A percentile compares a stretch with the other conserved stretches of the same genome.
phyloP scores from a whole-genome alignment of 1,140 invertebrate species.

The Tetragonula clypearis region DNA sequence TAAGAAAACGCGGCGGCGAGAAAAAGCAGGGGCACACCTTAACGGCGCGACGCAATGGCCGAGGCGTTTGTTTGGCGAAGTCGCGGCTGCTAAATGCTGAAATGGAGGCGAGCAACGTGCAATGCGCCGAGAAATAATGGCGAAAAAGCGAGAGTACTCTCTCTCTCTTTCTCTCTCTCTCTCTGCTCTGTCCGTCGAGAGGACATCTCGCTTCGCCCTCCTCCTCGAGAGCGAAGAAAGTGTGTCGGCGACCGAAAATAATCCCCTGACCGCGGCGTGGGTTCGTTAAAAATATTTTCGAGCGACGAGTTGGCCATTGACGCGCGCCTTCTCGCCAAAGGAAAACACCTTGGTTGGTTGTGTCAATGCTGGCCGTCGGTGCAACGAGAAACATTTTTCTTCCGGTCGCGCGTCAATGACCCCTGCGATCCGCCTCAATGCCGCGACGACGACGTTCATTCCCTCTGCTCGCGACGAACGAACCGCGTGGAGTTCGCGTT shows the following conservation, averaged over 20 bases:
- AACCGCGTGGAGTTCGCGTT: neutral
- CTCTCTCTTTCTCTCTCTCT: constrained; percentile 1
- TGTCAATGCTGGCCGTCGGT: constrained; percentile 23
- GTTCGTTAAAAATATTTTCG: constrained; percentile 43
- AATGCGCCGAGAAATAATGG: neutral
- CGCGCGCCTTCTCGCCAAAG: neutral
- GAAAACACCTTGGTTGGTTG: constrained; percentile 22
- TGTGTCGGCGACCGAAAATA: constrained; percentile 48
- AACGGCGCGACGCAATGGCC: constrained; percentile 15
- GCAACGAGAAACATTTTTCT: constrained; percentile 22
- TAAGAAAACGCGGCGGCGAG: neutral
- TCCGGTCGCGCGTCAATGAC: neutral
- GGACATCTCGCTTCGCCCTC: neutral
- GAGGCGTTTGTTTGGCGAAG: constrained; percentile 10
- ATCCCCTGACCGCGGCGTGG: neutral
- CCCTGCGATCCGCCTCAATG: neutral
- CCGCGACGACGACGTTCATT: neutral
- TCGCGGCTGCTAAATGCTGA: neutral
- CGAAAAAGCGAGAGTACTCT: constrained; percentile 34
- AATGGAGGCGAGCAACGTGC: neutral
- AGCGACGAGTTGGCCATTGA: neutral
- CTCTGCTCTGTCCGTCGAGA: neutral
- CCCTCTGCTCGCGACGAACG: neutral
- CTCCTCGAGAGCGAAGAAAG: neutral
- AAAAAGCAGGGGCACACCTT: constrained; percentile 25